Base-by-base conservation (phyloP, 2,113 vertebrate species). In the Gasterosteus aculeatus region DNA sequence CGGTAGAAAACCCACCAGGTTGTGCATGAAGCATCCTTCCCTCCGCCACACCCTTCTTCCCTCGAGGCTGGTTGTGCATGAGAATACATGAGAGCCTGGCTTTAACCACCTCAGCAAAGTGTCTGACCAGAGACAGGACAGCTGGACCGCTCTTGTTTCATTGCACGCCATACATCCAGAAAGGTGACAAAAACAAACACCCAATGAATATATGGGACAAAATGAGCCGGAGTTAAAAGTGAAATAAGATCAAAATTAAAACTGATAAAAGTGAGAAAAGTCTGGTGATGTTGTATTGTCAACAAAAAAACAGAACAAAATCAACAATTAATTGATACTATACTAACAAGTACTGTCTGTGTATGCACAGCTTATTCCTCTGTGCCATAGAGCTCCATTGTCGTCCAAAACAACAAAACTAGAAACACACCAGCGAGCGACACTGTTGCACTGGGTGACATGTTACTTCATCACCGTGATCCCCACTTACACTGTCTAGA, bases 51-150 rank as follows among this genome's bases (percentile, higher is more conserved):
- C 81, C 79, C 73, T n/a, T 63, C 60, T 42, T 82, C 80, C 85
- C 85, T 65, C 8, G 69, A 80, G 85, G 88, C 69, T 61, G 44
- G 33, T 26, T 64, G 47, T 66, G 63, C 72, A 76, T 54, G 71
- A 69, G 77, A 87, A 85, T 69, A 18, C 72, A 81, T 65, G 58
- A 73, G 71, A 85, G 47, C 19, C 78, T 3, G 1, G 35, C 72
- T 75, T 15, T 49, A 76, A 69, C 84, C 74, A 88, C 75, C 82
- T 84, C 87, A 92, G 89, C 85, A 82, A 78, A 86, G 80, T 75
- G 39, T 81, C 74, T 81, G 82, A 91, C 75, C 78, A 67, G 51
- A 70, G 77, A 77, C 68, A 69, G 58, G 69, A 82, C 80, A 84
- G 66, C 59, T n/a, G 53, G 9, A 46, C 12, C 19, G 0, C 62